Evolutionary conservation across 2,888 invertebrate species (phyloP), one percentile per base, ranked within the genome.

Genomic region (Plagodis dolabraria): DNA sequence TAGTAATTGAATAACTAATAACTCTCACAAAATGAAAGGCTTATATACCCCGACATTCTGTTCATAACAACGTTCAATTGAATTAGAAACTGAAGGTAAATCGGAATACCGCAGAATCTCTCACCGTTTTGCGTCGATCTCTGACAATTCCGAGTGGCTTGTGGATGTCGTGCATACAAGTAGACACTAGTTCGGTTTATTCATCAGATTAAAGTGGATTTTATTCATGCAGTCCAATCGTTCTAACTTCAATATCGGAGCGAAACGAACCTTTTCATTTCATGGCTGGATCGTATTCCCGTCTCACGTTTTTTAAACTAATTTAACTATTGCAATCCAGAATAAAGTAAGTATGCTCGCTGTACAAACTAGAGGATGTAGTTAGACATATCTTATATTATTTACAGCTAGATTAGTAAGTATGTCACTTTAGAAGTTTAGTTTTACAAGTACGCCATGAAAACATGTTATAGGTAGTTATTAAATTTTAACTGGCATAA

Each of bases 171-270:
- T 10, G 33, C 40, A 40, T 12, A 47, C 11, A 38, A 51, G 22
- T 40, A 46, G 53, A 47, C 38, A 36, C 44, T 46, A 12, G 53
- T 40, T 52, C 33, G 7, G 56, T 12, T 44, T 57, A 40, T 34
- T 57, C 44, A 46, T 40, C 47, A 58, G 55, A 53, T 55, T 42
- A 61, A 53, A 64, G 49, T 46, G 57, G 57, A 44, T 55, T 64
- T 58, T 47, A 58, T 47, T 58, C 60, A 56, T 56, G 49, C 44
- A 47, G 38, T 50, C 45, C 57, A 48, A 56, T 46, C 50, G 42
- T 48, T 55, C 33, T 10, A 56, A 49, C 47, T 52, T 53, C 59
- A 53, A 49, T 52, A 57, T 64, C 42, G 47, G 36, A 45, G 46
- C 45, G 50, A 53, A 22, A 45, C 45, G 11, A 60, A 49, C 52